Evolutionary conservation across 2,888 invertebrate species (phyloP), one percentile per base, ranked within the genome.

Genomic region (Nebria salina): DNA sequence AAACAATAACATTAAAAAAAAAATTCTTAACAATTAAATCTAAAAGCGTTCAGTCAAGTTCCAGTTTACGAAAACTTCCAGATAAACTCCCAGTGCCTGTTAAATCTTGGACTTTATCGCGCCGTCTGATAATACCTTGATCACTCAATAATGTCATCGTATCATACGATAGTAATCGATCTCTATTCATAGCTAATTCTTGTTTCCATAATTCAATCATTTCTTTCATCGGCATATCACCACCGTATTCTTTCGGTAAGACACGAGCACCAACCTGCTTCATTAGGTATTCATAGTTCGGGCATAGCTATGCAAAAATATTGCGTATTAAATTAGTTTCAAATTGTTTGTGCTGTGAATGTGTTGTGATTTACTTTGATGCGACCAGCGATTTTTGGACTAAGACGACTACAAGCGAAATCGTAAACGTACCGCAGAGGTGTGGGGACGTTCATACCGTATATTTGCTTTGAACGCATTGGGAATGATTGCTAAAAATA

Each of bases 391-490:
- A 96, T 92, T 89, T 96, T 96, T 42, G 92, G 90, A 82, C 94
- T 93, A 77, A 95, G 91, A 85, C 93, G 91, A 75, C 92, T 91
- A 84, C 91, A 90, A 0, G 93, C 93, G 86, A 95, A 94, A 86
- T 96, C 95, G 82, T 94, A 92, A 26, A 95, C 91, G 88, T 94
- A 95, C 85, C 93, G 93, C n/a, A 95, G 87, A 0, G 94, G 91
- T n/a, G 91, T 86, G 0, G 95, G 94, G 15, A 95, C 89, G 86
- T 95, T 94, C 64, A 95, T 88, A 82, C 94, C 89, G 86, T 95
- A 94, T 68, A 95, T 91, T 86, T 93, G 93, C 87, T 95, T 95
- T 88, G 96, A 95, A 15, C 95, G 91, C 91, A 95, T 92, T 7
- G 96, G 96, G 82, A 94, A 84, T 0, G 95, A 94, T 91, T 95